Percentiles rank a stretch among this genome's conserved stretches.
phyloP scores from a whole-genome alignment of 2,888 invertebrate species.

The Phengaris arion region DNA sequence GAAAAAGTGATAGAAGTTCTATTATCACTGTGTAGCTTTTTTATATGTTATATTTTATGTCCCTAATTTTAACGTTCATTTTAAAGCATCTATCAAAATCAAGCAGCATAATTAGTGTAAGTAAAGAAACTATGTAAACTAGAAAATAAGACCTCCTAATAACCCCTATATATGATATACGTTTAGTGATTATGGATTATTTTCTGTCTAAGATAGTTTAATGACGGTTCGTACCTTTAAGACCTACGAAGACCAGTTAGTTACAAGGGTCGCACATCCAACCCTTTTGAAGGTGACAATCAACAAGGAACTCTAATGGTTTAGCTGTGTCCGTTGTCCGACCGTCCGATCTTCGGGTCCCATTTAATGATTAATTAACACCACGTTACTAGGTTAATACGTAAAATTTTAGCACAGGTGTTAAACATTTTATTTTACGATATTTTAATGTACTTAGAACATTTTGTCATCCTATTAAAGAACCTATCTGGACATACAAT shows the following conservation, averaged over 20 bases:
- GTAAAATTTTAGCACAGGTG: not conserved
- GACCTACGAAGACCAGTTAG: not conserved
- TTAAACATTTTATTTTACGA: not conserved
- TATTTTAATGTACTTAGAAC: too few species aligned
- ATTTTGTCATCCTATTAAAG: too few species aligned
- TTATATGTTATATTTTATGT: too few species aligned
- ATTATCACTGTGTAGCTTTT: too few species aligned
- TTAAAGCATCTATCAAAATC: too few species aligned
- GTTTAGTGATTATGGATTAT: not conserved
- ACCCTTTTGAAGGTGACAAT: constrained; percentile 4
- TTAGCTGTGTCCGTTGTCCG: constrained; percentile 1
- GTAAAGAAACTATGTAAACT: too few species aligned
- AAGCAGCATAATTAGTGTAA: too few species aligned
- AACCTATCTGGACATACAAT: too few species aligned
- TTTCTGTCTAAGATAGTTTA: not conserved
- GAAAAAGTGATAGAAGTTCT: too few species aligned
- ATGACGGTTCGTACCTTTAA: not conserved
- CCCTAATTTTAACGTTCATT: too few species aligned
- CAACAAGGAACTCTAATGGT: constrained; percentile 13
- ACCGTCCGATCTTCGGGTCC: not conserved
- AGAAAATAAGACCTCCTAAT: too few species aligned
- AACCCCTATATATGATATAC: too few species aligned
- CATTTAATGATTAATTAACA: constrained; percentile 6
- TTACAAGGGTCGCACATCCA: not conserved
- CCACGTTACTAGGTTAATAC: not conserved